A percentile compares a stretch with the other conserved stretches of the same genome.
phyloP scores from a whole-genome alignment of 2,888 invertebrate genomes.

The Microplitis deprimator region DNA sequence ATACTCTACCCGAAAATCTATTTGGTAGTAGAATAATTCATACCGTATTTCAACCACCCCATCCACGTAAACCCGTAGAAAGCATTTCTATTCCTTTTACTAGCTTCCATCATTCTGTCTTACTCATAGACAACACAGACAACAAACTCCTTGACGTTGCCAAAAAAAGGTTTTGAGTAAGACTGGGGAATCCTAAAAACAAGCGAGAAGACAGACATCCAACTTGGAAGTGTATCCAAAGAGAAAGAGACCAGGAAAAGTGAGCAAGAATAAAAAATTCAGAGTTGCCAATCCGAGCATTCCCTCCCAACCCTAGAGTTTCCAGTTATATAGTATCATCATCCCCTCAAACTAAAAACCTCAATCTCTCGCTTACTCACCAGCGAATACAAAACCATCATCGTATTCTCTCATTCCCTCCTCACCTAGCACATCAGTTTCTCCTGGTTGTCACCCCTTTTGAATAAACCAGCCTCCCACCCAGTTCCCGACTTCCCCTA shows the following conservation, averaged over 20 bases:
- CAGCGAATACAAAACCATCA: background rate
- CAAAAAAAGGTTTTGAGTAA: background rate
- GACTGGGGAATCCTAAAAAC: background rate
- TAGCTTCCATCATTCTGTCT: slow-evolving; percentile 13
- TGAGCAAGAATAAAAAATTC: background rate
- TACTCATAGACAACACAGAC: background rate
- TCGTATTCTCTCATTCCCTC: background rate
- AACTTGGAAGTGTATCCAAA: background rate
- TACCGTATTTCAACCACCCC: slow-evolving; percentile 55
- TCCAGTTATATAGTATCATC: background rate
- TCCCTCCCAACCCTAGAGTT: background rate
- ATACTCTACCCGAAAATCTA: slow-evolving; percentile 55
- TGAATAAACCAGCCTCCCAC: slow-evolving; percentile 33
- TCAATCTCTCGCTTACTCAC: background rate
- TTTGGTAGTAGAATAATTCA: slow-evolving; percentile 59
- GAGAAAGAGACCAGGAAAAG: background rate
- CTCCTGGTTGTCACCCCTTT: background rate
- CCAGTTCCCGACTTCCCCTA: slow-evolving; percentile 25
- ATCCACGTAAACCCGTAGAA: slow-evolving; percentile 43
- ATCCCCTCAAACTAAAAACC: background rate
- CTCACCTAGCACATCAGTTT: background rate
- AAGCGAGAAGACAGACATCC: background rate
- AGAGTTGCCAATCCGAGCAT: background rate
- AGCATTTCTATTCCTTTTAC: slow-evolving; percentile 35
- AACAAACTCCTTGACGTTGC: background rate